phyloP scores from a whole-genome alignment of 2,797 vertebrate genomes.

The Lutjanus campechanus region DNA sequence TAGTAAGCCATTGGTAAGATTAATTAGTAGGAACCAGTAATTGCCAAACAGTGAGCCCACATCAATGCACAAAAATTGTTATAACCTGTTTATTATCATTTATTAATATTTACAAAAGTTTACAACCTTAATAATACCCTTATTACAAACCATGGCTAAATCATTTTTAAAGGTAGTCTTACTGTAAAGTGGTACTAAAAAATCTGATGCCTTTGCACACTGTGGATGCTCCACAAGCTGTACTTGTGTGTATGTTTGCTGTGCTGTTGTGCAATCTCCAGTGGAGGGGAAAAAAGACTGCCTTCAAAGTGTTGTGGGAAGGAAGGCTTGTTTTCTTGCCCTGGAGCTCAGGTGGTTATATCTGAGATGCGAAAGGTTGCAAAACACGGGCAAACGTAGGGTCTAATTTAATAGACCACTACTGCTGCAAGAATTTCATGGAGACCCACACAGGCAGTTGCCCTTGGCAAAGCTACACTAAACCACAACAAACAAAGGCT shows the following conservation, averaged over 20 bases:
- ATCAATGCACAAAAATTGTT: too few species aligned
- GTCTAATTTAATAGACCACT: slow-evolving; percentile 61
- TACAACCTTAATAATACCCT: too few species aligned
- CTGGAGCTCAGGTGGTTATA: slow-evolving; percentile 54
- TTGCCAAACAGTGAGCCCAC: too few species aligned
- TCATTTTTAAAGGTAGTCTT: too few species aligned
- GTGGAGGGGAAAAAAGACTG: slow-evolving; percentile 21
- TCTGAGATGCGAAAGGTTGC: slow-evolving; percentile 51
- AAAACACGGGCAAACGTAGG: slow-evolving; percentile 53
- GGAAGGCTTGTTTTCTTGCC: slow-evolving; percentile 49
- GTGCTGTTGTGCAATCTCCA: slow-evolving; percentile 68
- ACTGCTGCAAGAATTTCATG: slow-evolving; percentile 54
- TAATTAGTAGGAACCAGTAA: too few species aligned
- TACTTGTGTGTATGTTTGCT: slow-evolving; percentile 49
- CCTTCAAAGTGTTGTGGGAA: slow-evolving; percentile 42
- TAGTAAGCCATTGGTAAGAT: too few species aligned
- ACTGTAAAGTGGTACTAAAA: not conserved
- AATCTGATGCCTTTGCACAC: slow-evolving; percentile 6
- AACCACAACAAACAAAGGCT: slow-evolving; percentile 80
- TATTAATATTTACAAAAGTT: too few species aligned
- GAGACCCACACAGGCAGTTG: slow-evolving; percentile 66
- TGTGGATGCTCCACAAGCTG: slow-evolving; percentile 37
- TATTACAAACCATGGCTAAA: too few species aligned
- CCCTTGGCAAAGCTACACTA: slow-evolving; percentile 71
- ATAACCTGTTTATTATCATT: too few species aligned